Evolutionary conservation across 2,113 vertebrate species (phyloP).

Genomic region (Brachyhypopomus occidentalis): DNA sequence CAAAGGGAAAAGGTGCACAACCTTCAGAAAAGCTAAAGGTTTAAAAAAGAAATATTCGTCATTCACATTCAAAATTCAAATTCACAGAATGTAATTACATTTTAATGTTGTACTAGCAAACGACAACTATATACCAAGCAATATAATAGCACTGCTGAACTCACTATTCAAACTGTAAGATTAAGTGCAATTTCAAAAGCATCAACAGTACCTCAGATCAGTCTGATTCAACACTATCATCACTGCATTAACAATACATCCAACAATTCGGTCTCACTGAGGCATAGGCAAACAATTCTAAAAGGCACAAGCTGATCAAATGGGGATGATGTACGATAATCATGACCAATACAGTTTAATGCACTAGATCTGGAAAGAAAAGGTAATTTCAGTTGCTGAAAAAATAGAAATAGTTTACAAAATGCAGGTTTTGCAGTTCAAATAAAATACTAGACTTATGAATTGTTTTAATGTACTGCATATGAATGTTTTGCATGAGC

Average conservation of each 20-base stretch:
- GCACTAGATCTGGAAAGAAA: constrained; percentile 21
- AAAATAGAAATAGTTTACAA: constrained; percentile 36
- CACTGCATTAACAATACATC: constrained; percentile 54
- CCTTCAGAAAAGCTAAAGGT: constrained; percentile 34
- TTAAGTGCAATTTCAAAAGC: constrained; percentile 87
- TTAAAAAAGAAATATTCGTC: constrained; percentile 24
- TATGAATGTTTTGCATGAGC: constrained; percentile 36
- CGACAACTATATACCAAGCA: constrained; percentile 48
- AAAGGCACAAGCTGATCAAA: constrained; percentile 58
- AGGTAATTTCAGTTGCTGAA: constrained; percentile 27
- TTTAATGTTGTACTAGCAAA: constrained; percentile 40
- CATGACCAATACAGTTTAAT: constrained; percentile 17
- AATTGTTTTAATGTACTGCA: constrained; percentile 40
- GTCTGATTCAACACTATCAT: constrained; percentile 77
- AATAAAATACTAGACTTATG: constrained; percentile 21
- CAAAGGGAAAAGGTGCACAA: constrained; percentile 36
- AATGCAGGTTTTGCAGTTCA: constrained; percentile 23
- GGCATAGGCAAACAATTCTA: constrained; percentile 54
- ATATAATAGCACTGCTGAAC: constrained; percentile 48
- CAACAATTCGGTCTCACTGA: constrained; percentile 47
- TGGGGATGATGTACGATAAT: constrained; percentile 32
- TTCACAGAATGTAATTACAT: constrained; percentile 15
- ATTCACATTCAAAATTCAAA: constrained; percentile 21
- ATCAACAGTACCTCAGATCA: constrained; percentile 82
- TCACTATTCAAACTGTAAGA: constrained; percentile 68